A percentile compares a stretch with the other conserved stretches of the same genome.
These are phyloP conservation scores for Burhinus oedicnemus DNA, from an alignment of 2,113 vertebrate genomes.

Conservation along the genomic window DNA sequence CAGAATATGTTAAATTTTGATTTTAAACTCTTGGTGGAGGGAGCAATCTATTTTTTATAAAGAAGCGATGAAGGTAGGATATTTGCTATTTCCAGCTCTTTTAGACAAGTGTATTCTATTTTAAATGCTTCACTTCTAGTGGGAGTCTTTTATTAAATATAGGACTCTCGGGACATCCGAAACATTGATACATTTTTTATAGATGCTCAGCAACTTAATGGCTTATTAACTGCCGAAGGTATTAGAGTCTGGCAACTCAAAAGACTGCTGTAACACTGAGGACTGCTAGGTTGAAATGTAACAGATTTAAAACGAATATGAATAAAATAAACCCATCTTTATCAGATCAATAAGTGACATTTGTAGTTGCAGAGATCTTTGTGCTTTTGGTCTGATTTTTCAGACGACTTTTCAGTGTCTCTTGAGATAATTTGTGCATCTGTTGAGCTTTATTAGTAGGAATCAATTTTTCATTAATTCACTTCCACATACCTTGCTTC, in stretches of 20 bases:
- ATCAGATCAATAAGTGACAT: background rate
- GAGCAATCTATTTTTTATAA: background rate
- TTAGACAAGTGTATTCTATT: background rate
- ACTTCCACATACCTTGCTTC: background rate
- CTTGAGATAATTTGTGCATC: background rate
- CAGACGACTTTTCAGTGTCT: background rate
- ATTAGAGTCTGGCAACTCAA: background rate
- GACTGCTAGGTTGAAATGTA: background rate
- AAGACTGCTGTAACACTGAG: background rate
- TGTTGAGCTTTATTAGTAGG: background rate
- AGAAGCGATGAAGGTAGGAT: background rate
- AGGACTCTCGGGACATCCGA: background rate
- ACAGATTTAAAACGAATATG: background rate
- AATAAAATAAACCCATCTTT: background rate
- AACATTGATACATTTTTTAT: background rate
- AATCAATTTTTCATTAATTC: background rate
- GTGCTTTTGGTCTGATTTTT: background rate
- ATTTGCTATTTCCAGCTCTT: background rate
- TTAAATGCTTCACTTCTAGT: background rate
- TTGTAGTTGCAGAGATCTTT: background rate
- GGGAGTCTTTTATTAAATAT: background rate
- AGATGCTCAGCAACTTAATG: background rate
- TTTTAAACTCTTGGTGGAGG: background rate
- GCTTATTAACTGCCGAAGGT: background rate
- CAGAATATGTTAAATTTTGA: background rate